Evolutionary conservation across 2,113 vertebrate species (phyloP), one percentile per base, ranked within the genome.

Genomic region (Pipra filicauda): DNA sequence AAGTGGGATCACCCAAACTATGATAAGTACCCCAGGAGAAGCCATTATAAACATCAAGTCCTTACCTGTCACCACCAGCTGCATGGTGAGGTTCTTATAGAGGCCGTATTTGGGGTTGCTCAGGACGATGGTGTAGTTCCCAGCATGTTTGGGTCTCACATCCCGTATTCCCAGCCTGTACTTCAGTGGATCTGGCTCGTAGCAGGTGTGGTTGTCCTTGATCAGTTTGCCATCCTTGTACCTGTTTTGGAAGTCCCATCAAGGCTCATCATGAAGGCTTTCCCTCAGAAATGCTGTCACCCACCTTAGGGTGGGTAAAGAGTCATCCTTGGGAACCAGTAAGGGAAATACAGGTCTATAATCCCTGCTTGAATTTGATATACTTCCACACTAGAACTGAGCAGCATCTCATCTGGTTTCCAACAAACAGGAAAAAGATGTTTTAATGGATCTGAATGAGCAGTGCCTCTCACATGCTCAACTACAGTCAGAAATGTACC

Each of bases 171-270:
- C 93, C 81, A 99, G 98, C 13, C 62, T 97, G 95, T 97, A 98
- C 41, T 71, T 95, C 10, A 86, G 55, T 17, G 97, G 94, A 2
- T 97, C 97, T 5, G 93, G 94, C 55, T 97, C 98, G 10, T 98
- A 99, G 75, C 98, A 98, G 11, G 97, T 98, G 23, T 98, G 98
- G 92, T 98, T 99, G 18, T 96, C 97, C 67, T 66, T 85, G 93
- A 99, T 98, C 54, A 26, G 94, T 66, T 98, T 95, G 24, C 98
- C 98, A n/a, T 99, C 98, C 71, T 99, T 99, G 93, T 98, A 98
- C 99, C 99, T 99, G 94, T 84, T 77, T 79, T 44, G 48, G 74
- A 85, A 82, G 35, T n/a, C 28, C 55, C 85, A 62, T 33, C 52
- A 43, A 79, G 12, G 41, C 18, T 89, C 4, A 7, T 73, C 33